Base-by-base conservation (phyloP, 2,888 invertebrate genomes). In the Psylliodes chrysocephalus region DNA sequence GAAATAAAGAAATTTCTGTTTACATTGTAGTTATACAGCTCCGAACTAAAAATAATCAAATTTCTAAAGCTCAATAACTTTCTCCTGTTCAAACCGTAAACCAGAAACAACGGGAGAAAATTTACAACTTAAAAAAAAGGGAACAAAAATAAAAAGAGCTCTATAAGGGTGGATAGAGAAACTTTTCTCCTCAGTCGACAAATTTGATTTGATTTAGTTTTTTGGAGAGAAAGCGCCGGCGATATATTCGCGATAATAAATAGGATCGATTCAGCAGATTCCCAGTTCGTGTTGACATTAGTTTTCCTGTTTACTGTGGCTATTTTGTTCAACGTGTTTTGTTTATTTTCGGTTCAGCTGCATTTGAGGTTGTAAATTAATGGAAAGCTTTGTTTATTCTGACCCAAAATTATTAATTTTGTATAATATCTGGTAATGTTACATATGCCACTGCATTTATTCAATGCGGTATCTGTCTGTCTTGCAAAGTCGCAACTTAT, bases 281-380 rank as follows among this genome's bases (percentile, higher is more conserved):
- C 70, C 73, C 74, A 72, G 74, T 75, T 68, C 71, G 67, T 75
- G 73, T 75, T 75, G 73, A 77, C 75, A 75, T 72, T 74, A 71
- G 72, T 75, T 73, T 75, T 74, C 75, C 72, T 72, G 74, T 74
- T 75, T 73, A 71, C 73, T 68, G 67, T 70, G 70, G 71, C 73
- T 74, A 75, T 76, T 76, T 75, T 71, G 74, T 75, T 74, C 52
- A 60, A n/a, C 63, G 63, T 69, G 71, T 68, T 71, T 74, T 75
- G 71, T 73, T 76, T 74, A 74, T 75, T 75, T 76, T 75, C 68
- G 73, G 77, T 73, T 73, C 75, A 75, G 77, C 74, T 76, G 74
- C 73, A 75, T 75, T 74, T 69, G 73, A 71, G 69, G 73, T 66
- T 73, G 73, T 75, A 77, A 76, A 77, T 76, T 76, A 75, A 77